A percentile compares a stretch with the other conserved stretches of the same genome.
Evolutionary conservation across 2,888 invertebrate species (phyloP).

Genomic region (Diaphora mendica): DNA sequence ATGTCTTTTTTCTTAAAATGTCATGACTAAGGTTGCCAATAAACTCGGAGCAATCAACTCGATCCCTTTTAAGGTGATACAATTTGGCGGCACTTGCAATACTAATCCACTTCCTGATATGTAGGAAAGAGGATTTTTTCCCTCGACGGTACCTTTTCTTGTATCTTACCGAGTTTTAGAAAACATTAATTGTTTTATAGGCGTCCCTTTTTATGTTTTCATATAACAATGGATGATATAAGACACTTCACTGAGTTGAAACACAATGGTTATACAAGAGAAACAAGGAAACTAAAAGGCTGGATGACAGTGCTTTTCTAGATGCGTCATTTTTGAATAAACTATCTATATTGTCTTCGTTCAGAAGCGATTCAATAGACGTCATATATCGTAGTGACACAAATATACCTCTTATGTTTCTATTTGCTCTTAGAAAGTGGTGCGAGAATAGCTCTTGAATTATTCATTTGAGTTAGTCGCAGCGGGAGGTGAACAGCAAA

Average conservation of each 20-base stretch:
- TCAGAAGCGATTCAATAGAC: constrained; percentile 52
- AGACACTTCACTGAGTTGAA: constrained; percentile 23
- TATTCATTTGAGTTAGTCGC: constrained; percentile 51
- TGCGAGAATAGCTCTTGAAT: constrained; percentile 44
- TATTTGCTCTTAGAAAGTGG: constrained; percentile 45
- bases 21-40: neutral
- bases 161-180: neutral
- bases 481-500: constrained; percentile 44
- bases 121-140: neutral
- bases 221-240: constrained; percentile 19
- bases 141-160: neutral
- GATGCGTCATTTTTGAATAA: constrained; percentile 38
- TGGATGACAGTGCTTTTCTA: constrained; percentile 52
- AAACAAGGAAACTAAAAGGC: constrained; percentile 44
- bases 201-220: neutral
- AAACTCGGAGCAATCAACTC: neutral
- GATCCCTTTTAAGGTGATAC: neutral
- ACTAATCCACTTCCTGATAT: constrained; percentile 1
- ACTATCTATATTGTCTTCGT: constrained; percentile 55
- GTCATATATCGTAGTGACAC: constrained; percentile 39
- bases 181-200: constrained; percentile 1
- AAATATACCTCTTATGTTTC: constrained; percentile 49
- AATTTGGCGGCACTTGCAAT: neutral
- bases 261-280: constrained; percentile 36
- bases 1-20: neutral